Percentiles rank a stretch among this genome's conserved stretches.
Conservation (phyloP, 2,797 vertebrate species). For the Pantherophis vulpinus region DNA sequence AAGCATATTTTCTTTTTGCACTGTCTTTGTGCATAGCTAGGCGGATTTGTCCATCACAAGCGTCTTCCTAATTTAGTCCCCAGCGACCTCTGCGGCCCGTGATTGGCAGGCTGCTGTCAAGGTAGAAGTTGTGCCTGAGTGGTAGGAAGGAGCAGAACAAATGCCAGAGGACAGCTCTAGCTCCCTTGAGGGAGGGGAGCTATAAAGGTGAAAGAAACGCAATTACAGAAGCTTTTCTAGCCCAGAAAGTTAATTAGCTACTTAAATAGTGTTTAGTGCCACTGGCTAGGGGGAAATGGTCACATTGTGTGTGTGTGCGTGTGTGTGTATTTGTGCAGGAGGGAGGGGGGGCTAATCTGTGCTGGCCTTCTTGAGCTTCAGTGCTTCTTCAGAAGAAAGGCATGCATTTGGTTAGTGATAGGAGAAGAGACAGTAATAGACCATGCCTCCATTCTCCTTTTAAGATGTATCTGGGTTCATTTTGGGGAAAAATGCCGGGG, state of each 20-base stretch:
- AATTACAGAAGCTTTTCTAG: slow-evolving; percentile 71
- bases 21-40: slow-evolving; percentile 47
- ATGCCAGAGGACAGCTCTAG: slow-evolving; percentile 65
- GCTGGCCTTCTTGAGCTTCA: slow-evolving; percentile 35
- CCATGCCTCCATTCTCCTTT: neutral
- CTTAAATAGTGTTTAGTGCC: slow-evolving; percentile 73
- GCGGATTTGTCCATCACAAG: slow-evolving; percentile 59
- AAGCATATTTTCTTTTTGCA: slow-evolving; percentile 48
- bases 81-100: slow-evolving; percentile 56
- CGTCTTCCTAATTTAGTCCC: slow-evolving; percentile 67
- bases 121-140: slow-evolving; percentile 50
- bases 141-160: slow-evolving; percentile 69
- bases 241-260: slow-evolving; percentile 74
- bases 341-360: neutral
- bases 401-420: neutral
- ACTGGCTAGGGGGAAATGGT: slow-evolving; percentile 56
- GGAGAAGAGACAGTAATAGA: neutral
- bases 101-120: slow-evolving; percentile 67
- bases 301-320: slow-evolving; percentile 46
- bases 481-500: neutral
- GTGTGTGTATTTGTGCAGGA: slow-evolving; percentile 1
- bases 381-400: neutral
- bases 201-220: slow-evolving; percentile 62
- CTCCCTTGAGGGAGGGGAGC: slow-evolving; percentile 60
- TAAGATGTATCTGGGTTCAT: neutral